Base-by-base conservation (phyloP, 2,888 invertebrate species). In the Tethea ocularis region DNA sequence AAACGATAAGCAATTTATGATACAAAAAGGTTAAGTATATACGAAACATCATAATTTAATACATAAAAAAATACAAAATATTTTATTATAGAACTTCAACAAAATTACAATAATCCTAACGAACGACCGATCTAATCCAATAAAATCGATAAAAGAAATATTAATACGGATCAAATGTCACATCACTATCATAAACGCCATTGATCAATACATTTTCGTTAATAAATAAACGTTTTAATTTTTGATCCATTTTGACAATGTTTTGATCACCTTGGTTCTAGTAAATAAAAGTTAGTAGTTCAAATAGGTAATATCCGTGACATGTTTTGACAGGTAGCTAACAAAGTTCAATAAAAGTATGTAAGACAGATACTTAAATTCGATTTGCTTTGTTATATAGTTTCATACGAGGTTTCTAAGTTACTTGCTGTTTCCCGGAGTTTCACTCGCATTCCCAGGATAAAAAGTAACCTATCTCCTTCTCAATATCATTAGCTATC, bases 141-240 rank as follows among this genome's bases (percentile, higher is more conserved):
- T 54, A 33, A 54, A 54, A 54, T 54, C 54, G 54, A 54, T 54
- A 54, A 54, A 33, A 15, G n/a, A n/a, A 15, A 13, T 36, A 54
- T 54, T 22, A n/a, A 54, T 54, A 33, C 54, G 33, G 54, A 54
- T 54, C 54, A 33, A 20, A 54, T 54, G 54, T 54, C 54, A 54
- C 54, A 54, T 54, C 54, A 54, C 54, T 54, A 33, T 7, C 13
- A 54, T 36, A 54, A 33, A 33, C 24, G 29, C 52, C 20, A 33
- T 54, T 54, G 33, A 46, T 54, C 54, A 33, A 54, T 54, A 33
- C 13, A 2, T 33, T 54, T 24, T 7, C 7, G 22, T 54, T 13
- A 54, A 54, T 29, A 54, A 33, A 33, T 33, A 33, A 54, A 17
- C 17, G 29, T 54, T 33, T 54, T 17, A 33, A 26, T 33, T 33